Evolutionary conservation across 2,113 vertebrate genomes (phyloP).

Genomic region (Anoplopoma fimbria): DNA sequence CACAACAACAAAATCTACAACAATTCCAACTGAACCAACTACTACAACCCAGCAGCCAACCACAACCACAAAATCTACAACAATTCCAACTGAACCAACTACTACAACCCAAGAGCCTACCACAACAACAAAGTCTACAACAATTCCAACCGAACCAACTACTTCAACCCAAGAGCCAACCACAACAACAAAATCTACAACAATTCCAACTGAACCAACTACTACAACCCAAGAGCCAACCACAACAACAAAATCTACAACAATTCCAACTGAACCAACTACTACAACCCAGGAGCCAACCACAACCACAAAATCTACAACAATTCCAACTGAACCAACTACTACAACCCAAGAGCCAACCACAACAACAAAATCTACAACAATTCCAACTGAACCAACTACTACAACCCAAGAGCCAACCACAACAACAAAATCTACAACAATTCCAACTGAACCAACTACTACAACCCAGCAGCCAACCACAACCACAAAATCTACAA

Average conservation of each 20-base stretch:
- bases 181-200: neutral
- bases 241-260: no score
- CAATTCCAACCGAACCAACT: neutral
- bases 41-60: neutral
- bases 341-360: no score
- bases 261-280: no score
- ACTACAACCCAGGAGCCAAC: no score
- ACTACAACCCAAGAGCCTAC: neutral
- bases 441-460: neutral
- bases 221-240: no score
- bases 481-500: neutral
- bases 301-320: no score
- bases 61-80: neutral
- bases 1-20: neutral
- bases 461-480: neutral
- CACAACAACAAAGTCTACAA: neutral
- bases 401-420: no score
- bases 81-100: neutral
- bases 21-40: neutral
- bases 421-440: neutral
- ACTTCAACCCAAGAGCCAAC: neutral
- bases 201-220: no score
- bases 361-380: no score
- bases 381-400: no score
- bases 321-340: no score